Evolutionary conservation across 2,888 invertebrate genomes (phyloP), one percentile per base, ranked within the genome.

Genomic region (Nymphalis c-album): DNA sequence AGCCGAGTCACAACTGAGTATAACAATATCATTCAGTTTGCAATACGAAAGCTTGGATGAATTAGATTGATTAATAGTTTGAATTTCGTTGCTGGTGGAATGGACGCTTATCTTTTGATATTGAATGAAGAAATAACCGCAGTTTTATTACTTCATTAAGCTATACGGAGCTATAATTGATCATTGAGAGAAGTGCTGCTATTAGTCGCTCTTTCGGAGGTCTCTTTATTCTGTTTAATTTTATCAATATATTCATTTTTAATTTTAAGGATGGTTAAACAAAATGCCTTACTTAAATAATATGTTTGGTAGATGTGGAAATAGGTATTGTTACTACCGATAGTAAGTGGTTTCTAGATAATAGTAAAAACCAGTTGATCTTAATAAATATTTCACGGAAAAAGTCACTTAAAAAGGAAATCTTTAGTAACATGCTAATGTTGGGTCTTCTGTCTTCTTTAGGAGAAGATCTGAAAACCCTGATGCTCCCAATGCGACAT

Each of bases 1-100:
- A 64, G 69, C 57, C 63, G 68, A 60, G 63, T 46, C 58, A 63
- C 71, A 69, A 76, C 76, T 76, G 75, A 67, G 60, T 62, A 26
- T 5, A 17, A 58, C 59, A 45, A 31, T 58, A 60, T 57, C 61
- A 53, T 60, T 57, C 13, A 40, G 58, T 64, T 66, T 66, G 61
- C 51, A 26, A 55, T 59, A 45, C 22, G 57, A 66, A 65, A 65
- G 47, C 20, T 26, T 48, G 26, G 22, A 31, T 53, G 10, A 57
- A 26, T 57, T 31, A 18, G 13, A 35, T 57, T 57, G 57, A 57
- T 57, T 57, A 40, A 53, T 53, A 26, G 53, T 40, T 40, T 10
- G 26, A 40, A 35, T 57, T 57, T 57, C 57, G 57, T 57, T n/a
- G 31, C 7, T 57, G 18, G 35, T 18, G 57, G 57, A 55, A 31